These are phyloP conservation scores for Rhabdomys pumilio DNA, from an alignment of 2,797 vertebrate genomes.

Conservation along the genomic window DNA sequence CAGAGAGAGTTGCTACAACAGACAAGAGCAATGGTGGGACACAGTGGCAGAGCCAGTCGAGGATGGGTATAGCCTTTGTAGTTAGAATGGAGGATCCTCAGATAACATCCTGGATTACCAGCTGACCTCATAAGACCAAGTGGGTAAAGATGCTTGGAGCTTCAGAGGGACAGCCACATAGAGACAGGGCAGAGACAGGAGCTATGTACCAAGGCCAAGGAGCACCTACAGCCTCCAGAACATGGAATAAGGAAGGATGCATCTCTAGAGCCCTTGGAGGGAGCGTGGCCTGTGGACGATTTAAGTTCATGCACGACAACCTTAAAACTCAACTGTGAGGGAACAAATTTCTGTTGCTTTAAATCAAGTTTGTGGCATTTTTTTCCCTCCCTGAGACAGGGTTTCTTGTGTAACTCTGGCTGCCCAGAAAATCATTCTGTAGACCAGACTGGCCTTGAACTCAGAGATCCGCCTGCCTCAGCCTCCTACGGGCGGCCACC, in stretches of 20 bases:
- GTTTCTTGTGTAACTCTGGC: neutral
- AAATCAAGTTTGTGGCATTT: slow-evolving; percentile 27
- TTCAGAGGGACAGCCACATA: neutral
- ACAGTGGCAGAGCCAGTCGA: neutral
- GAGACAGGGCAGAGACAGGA: neutral
- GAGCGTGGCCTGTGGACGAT: neutral
- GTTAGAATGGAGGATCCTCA: neutral
- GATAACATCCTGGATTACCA: neutral
- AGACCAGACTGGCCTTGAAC: neutral
- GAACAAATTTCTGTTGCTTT: slow-evolving; percentile 11
- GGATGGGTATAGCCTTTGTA: neutral
- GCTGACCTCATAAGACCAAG: neutral
- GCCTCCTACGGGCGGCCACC: neutral
- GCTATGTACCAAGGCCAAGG: neutral
- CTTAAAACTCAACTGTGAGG: slow-evolving; percentile 9
- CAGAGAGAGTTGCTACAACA: neutral
- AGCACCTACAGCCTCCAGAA: neutral
- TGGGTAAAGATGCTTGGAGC: neutral
- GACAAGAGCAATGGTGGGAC: neutral
- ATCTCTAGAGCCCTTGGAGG: neutral
- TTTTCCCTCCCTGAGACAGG: neutral
- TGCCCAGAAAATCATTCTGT: neutral
- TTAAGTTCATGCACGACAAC: neutral
- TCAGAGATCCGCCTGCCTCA: neutral
- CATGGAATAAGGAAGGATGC: neutral